Evolutionary conservation across 1,140 invertebrate genomes (phyloP), one percentile per base, ranked within the genome.

Genomic region (Drosophila sulfurigaster): DNA sequence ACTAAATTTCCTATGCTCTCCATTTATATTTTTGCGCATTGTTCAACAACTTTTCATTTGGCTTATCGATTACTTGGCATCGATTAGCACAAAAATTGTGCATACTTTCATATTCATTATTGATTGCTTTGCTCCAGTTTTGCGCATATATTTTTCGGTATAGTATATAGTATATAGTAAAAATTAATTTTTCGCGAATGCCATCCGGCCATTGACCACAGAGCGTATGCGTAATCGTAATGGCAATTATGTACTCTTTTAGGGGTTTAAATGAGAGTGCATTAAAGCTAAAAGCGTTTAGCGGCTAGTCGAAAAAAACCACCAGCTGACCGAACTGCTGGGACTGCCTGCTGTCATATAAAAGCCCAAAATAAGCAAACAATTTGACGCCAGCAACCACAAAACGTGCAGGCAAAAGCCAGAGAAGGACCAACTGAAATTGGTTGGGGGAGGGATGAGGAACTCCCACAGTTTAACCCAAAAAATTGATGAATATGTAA

Each of bases 401-500:
- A 88, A 85, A 88, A 83, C 83, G 78, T 83, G 85, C 32, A 30
- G 32, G 13, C 52, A 46, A 5, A 13, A 25, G 20, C 16, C 58
- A 46, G 3, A 11, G 20, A 13, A 4, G 49, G 49, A 5, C 32
- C 6, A 30, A 13, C 6, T n/a, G 28, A 15, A 11, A 8, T 25
- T 25, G 25, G 51, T 28, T 2, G 45, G 16, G 3, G 11, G 6
- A 1, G n/a, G 11, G 15, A 1, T 1, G 28, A 13, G 1, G 8
- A 13, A 8, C 80, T 67, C 85, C 80, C 83, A 88, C 80, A 88
- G 72, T 82, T 83, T 88, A 89, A 85, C 81, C 78, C 86, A 78
- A 85, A 81, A 89, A 89, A 89, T 89, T 89, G 86, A 89, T 89
- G 86, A 89, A 89, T 89, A 89, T 81, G 86, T 90, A 89, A 85